Conservation (phyloP, 2,797 vertebrate genomes). For the Falco concolor region DNA sequence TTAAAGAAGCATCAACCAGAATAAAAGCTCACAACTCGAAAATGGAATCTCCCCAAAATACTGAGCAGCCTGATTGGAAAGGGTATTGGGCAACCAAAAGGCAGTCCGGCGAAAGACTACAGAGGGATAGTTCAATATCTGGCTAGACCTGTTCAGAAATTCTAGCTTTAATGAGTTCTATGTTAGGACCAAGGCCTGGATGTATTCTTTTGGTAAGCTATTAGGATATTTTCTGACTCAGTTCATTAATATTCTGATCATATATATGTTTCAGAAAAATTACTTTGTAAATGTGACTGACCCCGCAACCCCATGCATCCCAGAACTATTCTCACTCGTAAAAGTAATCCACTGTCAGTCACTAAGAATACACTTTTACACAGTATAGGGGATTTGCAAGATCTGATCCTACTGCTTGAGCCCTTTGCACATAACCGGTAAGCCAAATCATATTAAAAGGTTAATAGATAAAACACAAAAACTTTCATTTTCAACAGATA, state of each 20-base stretch:
- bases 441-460: neutral
- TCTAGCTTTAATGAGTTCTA: neutral
- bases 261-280: neutral
- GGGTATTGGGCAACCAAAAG: neutral
- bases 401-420: neutral
- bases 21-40: neutral
- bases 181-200: neutral
- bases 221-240: neutral
- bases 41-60: neutral
- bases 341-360: neutral
- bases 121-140: neutral
- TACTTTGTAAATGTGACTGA: neutral
- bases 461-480: neutral
- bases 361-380: fast-evolving
- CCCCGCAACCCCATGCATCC: neutral
- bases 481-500: neutral
- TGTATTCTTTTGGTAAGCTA: neutral
- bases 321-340: neutral
- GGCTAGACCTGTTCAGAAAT: neutral
- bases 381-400: neutral
- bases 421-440: neutral
- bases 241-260: neutral
- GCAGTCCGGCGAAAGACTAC: neutral
- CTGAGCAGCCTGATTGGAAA: neutral
- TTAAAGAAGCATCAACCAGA: neutral